Conservation (phyloP, 1,140 invertebrate species). For the Panonychus citri region DNA sequence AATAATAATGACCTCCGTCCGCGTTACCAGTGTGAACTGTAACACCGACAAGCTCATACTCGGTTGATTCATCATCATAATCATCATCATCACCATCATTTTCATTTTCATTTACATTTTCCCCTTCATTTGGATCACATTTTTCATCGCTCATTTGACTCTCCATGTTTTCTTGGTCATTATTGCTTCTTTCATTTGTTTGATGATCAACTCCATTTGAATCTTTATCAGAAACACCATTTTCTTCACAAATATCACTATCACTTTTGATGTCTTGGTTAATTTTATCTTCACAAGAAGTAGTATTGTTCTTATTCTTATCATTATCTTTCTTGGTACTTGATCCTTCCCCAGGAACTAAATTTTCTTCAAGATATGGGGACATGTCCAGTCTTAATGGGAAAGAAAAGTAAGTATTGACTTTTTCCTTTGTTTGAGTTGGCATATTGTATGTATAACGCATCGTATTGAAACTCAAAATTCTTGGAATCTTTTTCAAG, state of each 20-base stretch:
- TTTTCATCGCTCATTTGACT: not conserved
- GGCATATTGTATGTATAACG: constrained; percentile 94
- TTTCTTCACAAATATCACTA: too few relatives aligned
- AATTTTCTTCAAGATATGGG: constrained; percentile 72
- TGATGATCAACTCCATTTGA: too few relatives aligned
- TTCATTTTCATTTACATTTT: constrained; percentile 14
- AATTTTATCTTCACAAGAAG: not conserved
- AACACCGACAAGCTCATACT: constrained; percentile 80
- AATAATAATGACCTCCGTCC: constrained; percentile 89
- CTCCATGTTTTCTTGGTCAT: not conserved
- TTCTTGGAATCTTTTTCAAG: constrained; percentile 75
- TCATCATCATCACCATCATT: constrained; percentile 22
- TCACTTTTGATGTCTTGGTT: not conserved
- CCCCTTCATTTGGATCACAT: constrained; percentile 23
- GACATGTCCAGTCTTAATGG: constrained; percentile 76
- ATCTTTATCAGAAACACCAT: too few relatives aligned
- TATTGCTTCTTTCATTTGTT: not conserved
- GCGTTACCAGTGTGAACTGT: constrained; percentile 89
- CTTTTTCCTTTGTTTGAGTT: constrained; percentile 88
- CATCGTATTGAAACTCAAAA: constrained; percentile 90
- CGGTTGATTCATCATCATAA: constrained; percentile 35
- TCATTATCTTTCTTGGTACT: too few relatives aligned
- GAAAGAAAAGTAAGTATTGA: constrained; percentile 93
- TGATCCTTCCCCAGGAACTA: constrained; percentile 44
- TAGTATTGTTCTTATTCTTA: not conserved